A percentile compares a stretch with the other conserved stretches of the same genome.
Evolutionary conservation across 2,113 vertebrate genomes (phyloP).

Genomic region (Deroptyus accipitrinus): DNA sequence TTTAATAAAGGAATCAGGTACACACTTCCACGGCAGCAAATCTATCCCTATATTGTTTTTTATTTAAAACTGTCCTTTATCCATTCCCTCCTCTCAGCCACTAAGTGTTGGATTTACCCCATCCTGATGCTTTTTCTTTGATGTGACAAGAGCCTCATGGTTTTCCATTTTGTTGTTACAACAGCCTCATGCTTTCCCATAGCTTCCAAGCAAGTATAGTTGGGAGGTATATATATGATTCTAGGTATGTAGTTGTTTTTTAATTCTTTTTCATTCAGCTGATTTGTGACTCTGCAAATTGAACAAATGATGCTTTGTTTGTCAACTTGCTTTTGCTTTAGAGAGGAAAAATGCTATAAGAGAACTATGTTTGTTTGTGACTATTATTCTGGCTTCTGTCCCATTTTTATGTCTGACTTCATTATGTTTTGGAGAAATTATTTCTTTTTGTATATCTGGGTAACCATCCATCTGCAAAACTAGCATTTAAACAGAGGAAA

Average conservation of each 20-base stretch:
- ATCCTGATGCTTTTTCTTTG: neutral
- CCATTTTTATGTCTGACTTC: neutral
- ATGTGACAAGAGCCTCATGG: neutral
- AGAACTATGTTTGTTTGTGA: neutral
- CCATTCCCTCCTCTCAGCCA: neutral
- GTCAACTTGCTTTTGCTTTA: neutral
- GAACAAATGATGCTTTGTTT: neutral
- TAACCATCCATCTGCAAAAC: neutral
- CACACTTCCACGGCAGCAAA: neutral
- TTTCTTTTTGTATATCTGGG: neutral
- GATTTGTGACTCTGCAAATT: neutral
- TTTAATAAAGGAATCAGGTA: neutral
- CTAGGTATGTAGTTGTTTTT: neutral
- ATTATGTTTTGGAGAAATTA: neutral
- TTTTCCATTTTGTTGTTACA: neutral
- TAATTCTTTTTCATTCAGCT: neutral
- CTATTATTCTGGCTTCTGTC: neutral
- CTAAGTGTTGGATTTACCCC: neutral
- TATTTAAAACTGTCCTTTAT: neutral
- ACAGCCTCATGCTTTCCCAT: neutral
- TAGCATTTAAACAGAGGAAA: neutral
- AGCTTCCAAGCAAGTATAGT: neutral
- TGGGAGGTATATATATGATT: neutral
- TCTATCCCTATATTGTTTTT: neutral
- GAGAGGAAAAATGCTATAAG: neutral